Base-by-base conservation (phyloP, 2,797 vertebrate genomes). In the Glossophaga mutica region DNA sequence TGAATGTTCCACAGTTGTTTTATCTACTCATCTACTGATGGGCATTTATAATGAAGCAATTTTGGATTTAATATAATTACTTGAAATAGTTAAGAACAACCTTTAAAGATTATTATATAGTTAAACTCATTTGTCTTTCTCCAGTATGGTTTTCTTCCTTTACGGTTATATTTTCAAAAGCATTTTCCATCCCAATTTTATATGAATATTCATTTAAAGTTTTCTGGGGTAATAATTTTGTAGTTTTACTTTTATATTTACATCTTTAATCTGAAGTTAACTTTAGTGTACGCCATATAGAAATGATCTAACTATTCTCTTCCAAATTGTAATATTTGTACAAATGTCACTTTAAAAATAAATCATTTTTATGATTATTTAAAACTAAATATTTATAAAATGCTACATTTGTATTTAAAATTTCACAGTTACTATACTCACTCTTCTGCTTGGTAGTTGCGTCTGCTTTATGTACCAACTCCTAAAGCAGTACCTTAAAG, bases 61-160 rank as follows among this genome's bases (percentile, higher is more conserved):
- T 29, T 57, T 93, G 5, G 18, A n/a, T 81, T 95, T 90, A 78
- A 84, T 46, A 29, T 88, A 39, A 76, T 52, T 22, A 48, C 9
- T 94, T 92, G 39, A 22, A 82, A 88, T 57, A 91, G 82, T 95
- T 73, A 88, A 94, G 39, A 85, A 52, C 6, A 87, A 21, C 2
- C 7, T 77, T 89, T 87, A 83, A 81, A 81, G 34, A 9, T 57
- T 74, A 65, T 74, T 2, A 50, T 44, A 67, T 19, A 70, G 6
- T 70, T 94, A 95, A 86, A 57, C 91, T 2, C 34, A 87, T 82
- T 83, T 82, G 16, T 19, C 19, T 59, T 86, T 71, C 90, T 73
- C 11, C 50, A 44, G 62, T 21, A 79, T 78, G 52, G 11, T 22
- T 76, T 91, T 87, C 37, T 32, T 81, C 8, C 44, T 37, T n/a